phyloP scores from a whole-genome alignment of 2,888 invertebrate genomes.

The Orthosia gothica region DNA sequence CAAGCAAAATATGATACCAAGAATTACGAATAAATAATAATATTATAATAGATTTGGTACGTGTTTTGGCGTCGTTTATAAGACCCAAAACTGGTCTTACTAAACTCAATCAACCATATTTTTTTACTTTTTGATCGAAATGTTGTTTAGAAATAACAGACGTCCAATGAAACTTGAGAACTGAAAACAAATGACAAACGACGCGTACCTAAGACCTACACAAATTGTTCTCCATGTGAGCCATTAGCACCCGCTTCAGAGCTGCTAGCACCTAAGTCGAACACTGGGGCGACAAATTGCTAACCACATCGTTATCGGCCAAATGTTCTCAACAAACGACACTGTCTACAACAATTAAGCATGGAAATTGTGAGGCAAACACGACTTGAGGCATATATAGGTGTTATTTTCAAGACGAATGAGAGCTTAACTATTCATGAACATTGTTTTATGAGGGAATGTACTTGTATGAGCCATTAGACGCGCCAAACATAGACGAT shows the following conservation, averaged over 20 bases:
- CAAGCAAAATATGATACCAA: background rate
- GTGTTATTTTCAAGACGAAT: slow-evolving; percentile 7
- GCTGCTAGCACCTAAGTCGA: slow-evolving; percentile 25
- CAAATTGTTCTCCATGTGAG: slow-evolving; percentile 20
- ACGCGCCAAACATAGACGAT: background rate
- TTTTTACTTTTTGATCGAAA: background rate
- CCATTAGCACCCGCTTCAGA: slow-evolving; percentile 35
- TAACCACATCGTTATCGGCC: slow-evolving; percentile 45
- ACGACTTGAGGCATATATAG: background rate
- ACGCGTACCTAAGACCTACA: slow-evolving; percentile 11
- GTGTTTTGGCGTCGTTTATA: background rate
- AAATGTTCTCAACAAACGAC: slow-evolving; percentile 38
- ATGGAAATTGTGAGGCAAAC: slow-evolving; percentile 27
- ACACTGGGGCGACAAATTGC: slow-evolving; percentile 50
- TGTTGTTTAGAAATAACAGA: background rate
- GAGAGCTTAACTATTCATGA: background rate
- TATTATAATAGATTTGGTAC: background rate
- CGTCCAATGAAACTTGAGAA: background rate
- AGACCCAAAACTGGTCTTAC: background rate
- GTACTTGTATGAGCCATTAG: background rate
- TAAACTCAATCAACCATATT: background rate
- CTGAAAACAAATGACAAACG: slow-evolving; percentile 5
- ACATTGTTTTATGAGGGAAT: background rate
- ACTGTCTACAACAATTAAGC: slow-evolving; percentile 20
- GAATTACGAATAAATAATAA: background rate